These are phyloP conservation scores for Abrostola triplasia DNA, from an alignment of 2,888 invertebrate species.

Conservation along the genomic window DNA sequence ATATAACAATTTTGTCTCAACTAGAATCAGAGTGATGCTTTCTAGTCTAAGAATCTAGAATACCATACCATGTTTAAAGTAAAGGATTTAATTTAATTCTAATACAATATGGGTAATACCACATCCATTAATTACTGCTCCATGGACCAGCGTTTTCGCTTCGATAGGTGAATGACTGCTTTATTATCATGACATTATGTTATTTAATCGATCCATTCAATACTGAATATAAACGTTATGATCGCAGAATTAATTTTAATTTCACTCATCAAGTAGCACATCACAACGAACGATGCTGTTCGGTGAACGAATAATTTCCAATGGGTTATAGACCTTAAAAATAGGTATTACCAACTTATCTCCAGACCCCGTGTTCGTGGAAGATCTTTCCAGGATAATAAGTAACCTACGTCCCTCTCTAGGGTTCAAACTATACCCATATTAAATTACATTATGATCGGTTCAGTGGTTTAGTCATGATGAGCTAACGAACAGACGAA, in stretches of 20 bases:
- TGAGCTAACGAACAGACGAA: no score
- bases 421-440: no score
- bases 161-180: constrained; percentile 79
- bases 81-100: not conserved
- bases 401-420: no score
- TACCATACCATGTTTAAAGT: no score
- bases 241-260: constrained; percentile 50
- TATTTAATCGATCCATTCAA: constrained; percentile 70
- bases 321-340: constrained; percentile 3
- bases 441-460: no score
- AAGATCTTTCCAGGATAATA: no score
- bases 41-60: no score
- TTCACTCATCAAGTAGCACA: constrained; percentile 34
- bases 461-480: no score
- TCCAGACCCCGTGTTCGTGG: no score
- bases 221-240: constrained; percentile 35
- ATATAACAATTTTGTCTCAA: no score
- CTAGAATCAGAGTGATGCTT: no score
- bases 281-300: constrained; percentile 21
- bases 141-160: constrained; percentile 60
- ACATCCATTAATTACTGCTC: constrained; percentile 8
- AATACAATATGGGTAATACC: constrained; percentile 12
- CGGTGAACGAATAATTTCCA: constrained; percentile 23
- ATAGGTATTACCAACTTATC: not conserved
- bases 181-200: constrained; percentile 79